Base-by-base conservation (phyloP, 2,113 vertebrate genomes). In the Oncorhynchus masou region DNA sequence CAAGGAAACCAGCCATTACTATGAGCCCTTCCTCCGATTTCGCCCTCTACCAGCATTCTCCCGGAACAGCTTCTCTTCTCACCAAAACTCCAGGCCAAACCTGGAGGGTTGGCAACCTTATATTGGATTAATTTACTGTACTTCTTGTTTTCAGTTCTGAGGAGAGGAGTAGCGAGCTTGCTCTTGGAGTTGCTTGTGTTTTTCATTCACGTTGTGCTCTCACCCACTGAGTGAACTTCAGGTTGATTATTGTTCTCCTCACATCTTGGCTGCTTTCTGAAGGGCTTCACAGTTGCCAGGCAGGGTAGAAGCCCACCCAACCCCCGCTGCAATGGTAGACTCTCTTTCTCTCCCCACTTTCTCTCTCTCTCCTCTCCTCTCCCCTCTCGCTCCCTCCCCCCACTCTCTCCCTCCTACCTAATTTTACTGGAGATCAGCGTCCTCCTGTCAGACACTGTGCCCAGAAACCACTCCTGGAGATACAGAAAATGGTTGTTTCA, bases 351-450 rank as follows among this genome's bases (percentile, higher is more conserved):
- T 24, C 25, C 19, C 34, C 68, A 6, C 29, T 16, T 4, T 54
- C 29, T 29, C 67, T 20, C 19, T 27, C 59, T 62, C 70, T 29
- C n/a, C 31, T 62, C 70, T 29, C n/a, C 31, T 48, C 59, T 70
- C 70, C 79, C 81, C 71, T 73, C 68, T 82, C 80, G 12, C 51
- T 57, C 51, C 19, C 54, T 57, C 54, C 3, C 16, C 4, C 5
- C 16, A 57, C 6, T 65, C 13, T 57, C 70, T 25, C 20, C 51
- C 60, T 71, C 70, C 80, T 79, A 72, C 78, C 67, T 82, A 79
- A 84, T 86, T 90, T 86, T 82, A 86, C 77, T 84, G 39, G 57
- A 19, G 11, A 85, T 87, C 85, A 85, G 65, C 71, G 48, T 87
- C 75, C 67, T 27, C 0, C 25, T 79, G 83, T 74, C 59, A 59